A percentile compares a stretch with the other conserved stretches of the same genome.
Evolutionary conservation across 2,888 invertebrate species (phyloP).

Genomic region (Himalopsyche kuldschensis): DNA sequence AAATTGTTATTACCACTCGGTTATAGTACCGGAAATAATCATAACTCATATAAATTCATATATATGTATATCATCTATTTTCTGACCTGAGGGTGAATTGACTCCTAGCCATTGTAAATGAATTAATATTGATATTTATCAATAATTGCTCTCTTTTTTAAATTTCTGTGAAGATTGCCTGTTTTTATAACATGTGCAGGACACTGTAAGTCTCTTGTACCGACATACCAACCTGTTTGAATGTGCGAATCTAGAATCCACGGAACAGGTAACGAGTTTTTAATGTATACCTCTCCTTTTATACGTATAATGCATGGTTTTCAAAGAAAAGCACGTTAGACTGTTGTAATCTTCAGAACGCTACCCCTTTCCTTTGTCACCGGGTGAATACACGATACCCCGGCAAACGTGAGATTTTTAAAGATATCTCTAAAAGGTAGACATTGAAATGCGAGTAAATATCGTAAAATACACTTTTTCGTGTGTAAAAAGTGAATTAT

Average conservation of each 20-base stretch:
- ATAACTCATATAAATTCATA: too few species aligned
- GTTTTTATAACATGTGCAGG: too few species aligned
- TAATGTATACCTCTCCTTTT: slow-evolving; percentile 4
- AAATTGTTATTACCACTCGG: too few species aligned
- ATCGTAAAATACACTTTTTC: neutral
- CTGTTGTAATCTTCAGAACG: slow-evolving; percentile 2
- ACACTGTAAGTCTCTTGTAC: too few species aligned
- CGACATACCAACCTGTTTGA: slow-evolving; percentile 7
- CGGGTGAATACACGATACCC: neutral
- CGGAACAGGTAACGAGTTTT: slow-evolving; percentile 21
- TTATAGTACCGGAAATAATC: too few species aligned
- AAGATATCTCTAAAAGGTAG: neutral
- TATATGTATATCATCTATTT: too few species aligned
- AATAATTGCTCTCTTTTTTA: too few species aligned
- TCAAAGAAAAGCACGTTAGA: slow-evolving; percentile 6
- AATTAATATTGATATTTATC: too few species aligned
- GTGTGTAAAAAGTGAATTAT: neutral
- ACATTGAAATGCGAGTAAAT: neutral
- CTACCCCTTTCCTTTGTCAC: neutral
- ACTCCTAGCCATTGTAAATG: too few species aligned
- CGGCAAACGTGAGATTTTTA: slow-evolving; percentile 4
- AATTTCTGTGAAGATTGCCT: too few species aligned
- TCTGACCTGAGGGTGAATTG: too few species aligned
- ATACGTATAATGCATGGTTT: slow-evolving; percentile 13
- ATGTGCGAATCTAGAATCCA: neutral